These are phyloP conservation scores for Limosa lapponica DNA, from an alignment of 2,797 vertebrate species.

Conservation along the genomic window DNA sequence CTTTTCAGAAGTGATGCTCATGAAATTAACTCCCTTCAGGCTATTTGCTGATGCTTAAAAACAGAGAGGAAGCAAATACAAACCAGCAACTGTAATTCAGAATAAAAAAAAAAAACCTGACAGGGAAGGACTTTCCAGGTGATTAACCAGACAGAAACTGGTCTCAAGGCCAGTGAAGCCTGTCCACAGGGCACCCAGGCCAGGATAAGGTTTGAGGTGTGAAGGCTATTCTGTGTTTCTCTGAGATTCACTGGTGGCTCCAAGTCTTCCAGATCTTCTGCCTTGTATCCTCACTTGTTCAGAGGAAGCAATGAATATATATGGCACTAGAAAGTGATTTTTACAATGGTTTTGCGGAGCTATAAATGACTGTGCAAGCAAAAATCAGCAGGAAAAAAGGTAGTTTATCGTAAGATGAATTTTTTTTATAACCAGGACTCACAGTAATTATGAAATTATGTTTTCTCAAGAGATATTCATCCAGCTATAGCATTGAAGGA, in stretches of 20 bases:
- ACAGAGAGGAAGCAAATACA: background rate
- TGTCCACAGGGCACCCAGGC: background rate
- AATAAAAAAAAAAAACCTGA: no score
- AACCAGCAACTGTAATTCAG: background rate
- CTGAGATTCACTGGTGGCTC: background rate
- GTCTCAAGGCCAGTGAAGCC: background rate
- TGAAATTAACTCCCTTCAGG: background rate
- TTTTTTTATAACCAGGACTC: background rate
- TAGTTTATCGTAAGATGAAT: fast-evolving
- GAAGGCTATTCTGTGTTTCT: background rate
- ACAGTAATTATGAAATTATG: background rate
- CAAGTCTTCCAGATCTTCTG: background rate
- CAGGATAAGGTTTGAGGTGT: background rate
- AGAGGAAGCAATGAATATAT: background rate
- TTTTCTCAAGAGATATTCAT: background rate
- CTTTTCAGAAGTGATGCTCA: background rate
- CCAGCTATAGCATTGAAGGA: background rate
- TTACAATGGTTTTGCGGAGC: background rate
- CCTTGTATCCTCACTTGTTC: background rate
- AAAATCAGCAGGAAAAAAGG: background rate
- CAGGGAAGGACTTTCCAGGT: background rate
- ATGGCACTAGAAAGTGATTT: background rate
- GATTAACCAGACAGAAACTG: background rate
- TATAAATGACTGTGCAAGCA: background rate
- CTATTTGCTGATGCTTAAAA: background rate